These are phyloP conservation scores for Cebus imitator DNA, from an alignment of 2,113 vertebrate species.

Conservation along the genomic window DNA sequence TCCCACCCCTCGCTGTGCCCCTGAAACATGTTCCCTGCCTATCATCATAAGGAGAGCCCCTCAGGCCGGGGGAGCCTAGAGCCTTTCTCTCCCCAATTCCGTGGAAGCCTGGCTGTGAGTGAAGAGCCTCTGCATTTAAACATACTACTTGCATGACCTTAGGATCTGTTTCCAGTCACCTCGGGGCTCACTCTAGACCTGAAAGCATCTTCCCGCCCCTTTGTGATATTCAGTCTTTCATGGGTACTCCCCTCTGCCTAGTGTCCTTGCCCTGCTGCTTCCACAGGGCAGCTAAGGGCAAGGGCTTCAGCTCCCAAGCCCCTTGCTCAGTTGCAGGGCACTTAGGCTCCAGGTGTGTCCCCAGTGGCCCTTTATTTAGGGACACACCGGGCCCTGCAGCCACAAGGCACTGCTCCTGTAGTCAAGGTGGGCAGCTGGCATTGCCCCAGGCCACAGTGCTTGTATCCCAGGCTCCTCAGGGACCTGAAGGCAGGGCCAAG, in stretches of 20 bases:
- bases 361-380: not conserved
- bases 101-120: not conserved
- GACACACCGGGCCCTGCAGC: not conserved
- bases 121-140: not conserved
- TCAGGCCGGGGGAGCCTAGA: not conserved
- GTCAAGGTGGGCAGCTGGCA: not conserved
- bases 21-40: rapidly evolving
- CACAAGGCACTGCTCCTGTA: not conserved
- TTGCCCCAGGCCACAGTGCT: not conserved
- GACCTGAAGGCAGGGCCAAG: not conserved
- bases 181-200: too few relatives aligned
- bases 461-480: not conserved
- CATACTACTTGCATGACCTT: not conserved
- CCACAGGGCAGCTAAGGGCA: too few relatives aligned
- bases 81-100: not conserved
- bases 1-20: not conserved
- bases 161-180: not conserved
- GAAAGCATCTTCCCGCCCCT: rapidly evolving
- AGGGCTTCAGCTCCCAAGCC: not conserved
- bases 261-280: too few relatives aligned
- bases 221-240: not conserved
- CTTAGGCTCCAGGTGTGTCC: not conserved
- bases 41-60: not conserved
- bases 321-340: not conserved
- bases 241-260: rapidly evolving